These are phyloP conservation scores for Tenthredo distinguenda DNA, from an alignment of 2,888 invertebrate genomes.

Conservation along the genomic window DNA sequence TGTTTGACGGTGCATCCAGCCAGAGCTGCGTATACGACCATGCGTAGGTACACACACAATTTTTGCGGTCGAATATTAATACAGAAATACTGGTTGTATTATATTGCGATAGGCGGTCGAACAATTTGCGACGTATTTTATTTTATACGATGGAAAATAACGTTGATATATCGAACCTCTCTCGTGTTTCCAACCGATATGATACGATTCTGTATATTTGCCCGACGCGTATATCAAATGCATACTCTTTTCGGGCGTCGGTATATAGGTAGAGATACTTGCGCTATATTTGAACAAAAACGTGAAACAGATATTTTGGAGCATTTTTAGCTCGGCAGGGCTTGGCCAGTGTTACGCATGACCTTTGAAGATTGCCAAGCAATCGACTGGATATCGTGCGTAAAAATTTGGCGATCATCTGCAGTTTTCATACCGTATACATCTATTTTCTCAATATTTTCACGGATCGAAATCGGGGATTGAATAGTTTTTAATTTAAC, in stretches of 20 bases:
- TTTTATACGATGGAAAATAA: conserved; percentile 59
- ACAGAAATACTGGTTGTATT: background rate
- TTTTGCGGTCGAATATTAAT: conserved; percentile 31
- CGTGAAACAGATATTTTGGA: background rate
- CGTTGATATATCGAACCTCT: conserved; percentile 56
- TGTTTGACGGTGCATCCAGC: conserved; percentile 16
- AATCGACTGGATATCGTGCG: conserved; percentile 11
- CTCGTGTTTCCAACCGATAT: conserved; percentile 47
- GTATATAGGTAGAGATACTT: background rate
- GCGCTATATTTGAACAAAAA: background rate
- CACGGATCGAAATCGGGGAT: background rate
- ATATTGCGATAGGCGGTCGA: conserved; percentile 55
- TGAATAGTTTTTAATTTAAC: background rate
- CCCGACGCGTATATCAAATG: conserved; percentile 14
- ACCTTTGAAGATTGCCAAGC: background rate
- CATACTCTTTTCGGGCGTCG: background rate
- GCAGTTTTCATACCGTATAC: background rate
- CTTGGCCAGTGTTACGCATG: background rate
- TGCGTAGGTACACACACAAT: background rate
- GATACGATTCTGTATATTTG: conserved; percentile 42
- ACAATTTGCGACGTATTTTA: conserved; percentile 61
- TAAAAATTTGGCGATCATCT: background rate
- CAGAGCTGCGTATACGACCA: background rate
- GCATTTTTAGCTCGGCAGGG: background rate
- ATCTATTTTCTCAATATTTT: background rate